Base-by-base conservation (phyloP, 1,140 invertebrate species). In the Caenorhabditis latens region DNA sequence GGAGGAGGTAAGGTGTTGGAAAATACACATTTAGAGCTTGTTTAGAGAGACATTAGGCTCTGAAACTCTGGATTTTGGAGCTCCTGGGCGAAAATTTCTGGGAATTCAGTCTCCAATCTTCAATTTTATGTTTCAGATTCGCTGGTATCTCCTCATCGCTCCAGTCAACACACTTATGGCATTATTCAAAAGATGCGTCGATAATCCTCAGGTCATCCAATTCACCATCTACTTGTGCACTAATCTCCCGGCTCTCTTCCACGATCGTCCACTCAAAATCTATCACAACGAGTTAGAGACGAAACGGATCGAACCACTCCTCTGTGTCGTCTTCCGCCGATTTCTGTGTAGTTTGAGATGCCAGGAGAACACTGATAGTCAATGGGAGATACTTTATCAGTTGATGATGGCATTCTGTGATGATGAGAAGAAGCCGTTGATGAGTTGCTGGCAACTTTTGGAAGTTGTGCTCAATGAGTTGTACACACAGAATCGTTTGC, bases 381-480 rank as follows among this genome's bases (percentile, higher is more conserved):
- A 75, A 46, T 75, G 43, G 42, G 42, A 46, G 16, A n/a, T 7
- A 46, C 7, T 75, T 2, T 42, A 46, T 7, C 4, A n/a, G 5
- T 42, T 75, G 21, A 42, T 16, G 13, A 48, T 19, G 9, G 67
- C n/a, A 13, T 11, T 79, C 4, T 50, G 40, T 13, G 24, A 14
- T 11, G 71, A 46, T 53, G 71, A 79, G 14, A 13, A 11, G 14
- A 19, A 11, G 14, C 46, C 71, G 8, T n/a, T 79, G 13, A 21
- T 79, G 19, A 21, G 6, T 19, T 14, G 19, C 2, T 79, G 71
- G 71, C 14, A 11, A 4, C 46, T 79, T 24, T 13, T 79, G 46
- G 71, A 79, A 53, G n/a, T 79, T 4, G 71, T 79, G n/a, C n/a
- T 79, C 9, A 46, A 40, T 14, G 71, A 79, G 46, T 6, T 79